These are phyloP conservation scores for Cygnus atratus DNA, from an alignment of 2,113 vertebrate genomes.

Conservation along the genomic window DNA sequence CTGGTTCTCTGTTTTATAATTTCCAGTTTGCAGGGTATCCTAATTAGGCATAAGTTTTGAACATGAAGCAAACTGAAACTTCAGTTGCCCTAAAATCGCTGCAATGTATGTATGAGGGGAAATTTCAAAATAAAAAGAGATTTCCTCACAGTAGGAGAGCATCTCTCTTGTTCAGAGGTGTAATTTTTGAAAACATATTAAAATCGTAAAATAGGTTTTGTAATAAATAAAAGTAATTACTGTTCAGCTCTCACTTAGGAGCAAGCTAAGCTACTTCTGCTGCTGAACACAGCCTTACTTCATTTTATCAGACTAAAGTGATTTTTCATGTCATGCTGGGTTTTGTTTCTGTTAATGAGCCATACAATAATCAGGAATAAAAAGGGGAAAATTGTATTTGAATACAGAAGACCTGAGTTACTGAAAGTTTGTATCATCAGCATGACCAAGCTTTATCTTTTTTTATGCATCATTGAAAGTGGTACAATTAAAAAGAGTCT, in stretches of 20 bases:
- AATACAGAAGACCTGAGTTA: neutral
- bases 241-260: neutral
- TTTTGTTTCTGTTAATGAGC: conserved; percentile 39
- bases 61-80: neutral
- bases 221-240: conserved; percentile 24
- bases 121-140: neutral
- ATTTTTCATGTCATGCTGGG: conserved; percentile 26
- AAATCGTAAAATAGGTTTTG: neutral
- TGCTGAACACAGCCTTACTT: neutral
- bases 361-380: neutral
- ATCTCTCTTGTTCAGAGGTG: neutral
- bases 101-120: neutral
- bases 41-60: neutral
- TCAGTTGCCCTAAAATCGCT: neutral
- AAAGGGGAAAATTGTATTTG: neutral
- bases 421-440: neutral
- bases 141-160: neutral
- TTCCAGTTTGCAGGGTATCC: neutral
- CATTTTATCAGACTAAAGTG: neutral
- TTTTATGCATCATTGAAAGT: neutral
- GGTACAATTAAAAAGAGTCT: neutral
- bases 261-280: neutral
- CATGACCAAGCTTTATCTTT: neutral
- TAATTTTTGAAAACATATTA: neutral
- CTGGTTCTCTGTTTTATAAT: neutral